Conservation (phyloP, 2,888 invertebrate species). For the Chrysotoxum bicinctum region DNA sequence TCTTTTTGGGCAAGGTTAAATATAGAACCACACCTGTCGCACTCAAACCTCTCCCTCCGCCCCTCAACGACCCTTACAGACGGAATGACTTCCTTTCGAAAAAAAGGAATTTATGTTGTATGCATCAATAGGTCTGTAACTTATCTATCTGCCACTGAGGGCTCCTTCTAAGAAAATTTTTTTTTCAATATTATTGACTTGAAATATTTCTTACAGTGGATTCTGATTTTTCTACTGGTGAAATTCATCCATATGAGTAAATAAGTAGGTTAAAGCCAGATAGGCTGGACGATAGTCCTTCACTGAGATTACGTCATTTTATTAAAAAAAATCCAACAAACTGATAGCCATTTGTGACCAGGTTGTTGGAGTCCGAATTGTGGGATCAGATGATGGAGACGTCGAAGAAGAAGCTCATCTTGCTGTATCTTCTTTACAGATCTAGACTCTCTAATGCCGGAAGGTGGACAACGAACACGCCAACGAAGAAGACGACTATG, state of each 20-base stretch:
- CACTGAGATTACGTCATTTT: constrained; percentile 57
- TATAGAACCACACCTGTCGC: no score
- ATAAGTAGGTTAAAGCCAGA: constrained; percentile 64
- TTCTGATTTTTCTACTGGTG: not conserved
- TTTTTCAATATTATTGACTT: no score
- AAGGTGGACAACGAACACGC: constrained; percentile 17
- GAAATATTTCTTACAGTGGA: no score
- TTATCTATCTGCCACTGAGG: no score
- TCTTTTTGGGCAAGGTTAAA: no score
- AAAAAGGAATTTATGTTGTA: no score
- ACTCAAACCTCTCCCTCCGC: no score
- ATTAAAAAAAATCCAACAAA: not conserved
- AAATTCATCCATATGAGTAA: constrained; percentile 7
- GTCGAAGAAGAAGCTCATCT: constrained; percentile 4
- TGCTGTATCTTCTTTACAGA: constrained; percentile 25
- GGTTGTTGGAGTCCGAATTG: constrained; percentile 1
- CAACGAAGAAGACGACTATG: not conserved
- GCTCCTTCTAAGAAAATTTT: no score
- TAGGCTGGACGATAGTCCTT: constrained; percentile 48
- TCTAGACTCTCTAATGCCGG: constrained; percentile 43
- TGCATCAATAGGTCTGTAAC: no score
- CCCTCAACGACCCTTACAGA: no score
- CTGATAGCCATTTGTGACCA: constrained; percentile 16
- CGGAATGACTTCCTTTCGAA: no score
- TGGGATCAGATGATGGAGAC: not conserved